Evolutionary conservation across 2,113 vertebrate genomes (phyloP), one percentile per base, ranked within the genome.

Genomic region (Egretta garzetta): DNA sequence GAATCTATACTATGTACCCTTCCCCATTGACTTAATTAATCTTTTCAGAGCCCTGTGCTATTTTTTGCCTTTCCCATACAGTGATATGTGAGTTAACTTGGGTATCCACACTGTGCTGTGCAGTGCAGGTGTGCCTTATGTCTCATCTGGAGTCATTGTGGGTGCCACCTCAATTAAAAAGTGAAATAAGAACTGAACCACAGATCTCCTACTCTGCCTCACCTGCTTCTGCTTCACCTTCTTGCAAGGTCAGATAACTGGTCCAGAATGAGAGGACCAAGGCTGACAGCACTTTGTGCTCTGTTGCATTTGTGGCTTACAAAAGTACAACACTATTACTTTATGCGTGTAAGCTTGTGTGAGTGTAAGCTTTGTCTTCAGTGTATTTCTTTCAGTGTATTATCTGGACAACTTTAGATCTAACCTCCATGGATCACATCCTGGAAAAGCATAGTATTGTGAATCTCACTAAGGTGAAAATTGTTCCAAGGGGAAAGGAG

Each of bases 401-500:
- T 79, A 77, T 88, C 89, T 76, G 28, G 26, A 86, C 9, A 91
- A 93, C 79, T 91, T 87, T 66, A 88, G 47, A 41, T 66, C 74
- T 63, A 45, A 70, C 68, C 72, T 90, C 64, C 63, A 19, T 66
- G 12, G 39, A 86, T 95, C 35, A 33, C 35, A n/a, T 77, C 21
- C 70, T 77, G 85, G 73, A 89, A 94, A 95, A 96, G 16, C 67
- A 86, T 43, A 70, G 41, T 79, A 23, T 58, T 75, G 21, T 68
- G 50, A 41, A 17, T 50, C 43, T 93, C 83, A 39, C 59, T 26
- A 26, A 88, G 59, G 85, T 96, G 88, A 80, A 89, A 86, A 7
- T 88, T 96, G 82, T 96, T 95, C 84, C 59, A 84, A 90, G 16
- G 79, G 92, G 47, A 75, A 89, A 94, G 71, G 88, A 70, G 45